phyloP scores from a whole-genome alignment of 2,113 vertebrate genomes.

The Vulpes vulpes region DNA sequence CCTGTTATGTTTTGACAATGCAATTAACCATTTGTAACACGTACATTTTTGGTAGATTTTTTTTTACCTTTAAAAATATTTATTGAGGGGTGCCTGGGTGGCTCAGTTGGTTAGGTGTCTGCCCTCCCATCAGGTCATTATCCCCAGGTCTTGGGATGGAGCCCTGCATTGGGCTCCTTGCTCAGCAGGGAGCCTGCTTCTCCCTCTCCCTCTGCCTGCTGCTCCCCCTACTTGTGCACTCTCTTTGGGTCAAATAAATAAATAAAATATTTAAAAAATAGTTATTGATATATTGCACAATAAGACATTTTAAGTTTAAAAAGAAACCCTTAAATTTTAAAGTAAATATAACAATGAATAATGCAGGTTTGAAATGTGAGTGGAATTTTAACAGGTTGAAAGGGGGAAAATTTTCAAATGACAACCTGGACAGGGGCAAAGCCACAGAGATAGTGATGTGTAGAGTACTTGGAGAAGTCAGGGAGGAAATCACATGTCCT shows the following conservation, averaged over 20 bases:
- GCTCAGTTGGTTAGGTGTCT: no score
- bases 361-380: background rate
- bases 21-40: background rate
- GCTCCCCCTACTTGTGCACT: no score
- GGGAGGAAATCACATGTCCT: background rate
- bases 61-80: background rate
- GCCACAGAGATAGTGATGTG: background rate
- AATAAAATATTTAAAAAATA: background rate
- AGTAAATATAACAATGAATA: background rate
- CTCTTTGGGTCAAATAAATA: no score
- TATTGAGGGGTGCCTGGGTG: background rate
- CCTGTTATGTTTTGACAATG: background rate
- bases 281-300: background rate
- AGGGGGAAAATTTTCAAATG: background rate
- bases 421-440: background rate
- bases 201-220: no score
- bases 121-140: no score
- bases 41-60: background rate
- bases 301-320: background rate
- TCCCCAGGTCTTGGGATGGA: no score
- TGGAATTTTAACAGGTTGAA: background rate
- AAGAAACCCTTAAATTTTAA: background rate
- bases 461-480: background rate
- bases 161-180: no score
- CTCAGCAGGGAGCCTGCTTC: no score